Evolutionary conservation across 2,113 vertebrate species (phyloP).

Genomic region (Sander lucioperca): DNA sequence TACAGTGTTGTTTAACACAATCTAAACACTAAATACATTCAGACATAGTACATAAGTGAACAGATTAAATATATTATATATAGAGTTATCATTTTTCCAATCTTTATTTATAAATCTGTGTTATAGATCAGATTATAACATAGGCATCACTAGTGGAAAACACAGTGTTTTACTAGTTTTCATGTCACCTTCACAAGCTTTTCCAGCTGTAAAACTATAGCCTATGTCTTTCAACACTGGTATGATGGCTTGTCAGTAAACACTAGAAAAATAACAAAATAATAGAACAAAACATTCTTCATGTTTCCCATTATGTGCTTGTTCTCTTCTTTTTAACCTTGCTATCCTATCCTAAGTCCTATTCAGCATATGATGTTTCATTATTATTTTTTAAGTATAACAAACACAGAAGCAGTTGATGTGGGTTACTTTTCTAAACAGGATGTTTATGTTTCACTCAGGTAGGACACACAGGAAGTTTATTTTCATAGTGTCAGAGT

Average conservation of each 20-base stretch:
- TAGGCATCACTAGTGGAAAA: slow-evolving; percentile 4
- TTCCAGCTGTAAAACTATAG: neutral
- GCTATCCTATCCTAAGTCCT: neutral
- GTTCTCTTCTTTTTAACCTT: neutral
- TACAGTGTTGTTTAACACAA: neutral
- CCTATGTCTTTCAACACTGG: neutral
- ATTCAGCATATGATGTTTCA: slow-evolving; percentile 5
- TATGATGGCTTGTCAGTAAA: neutral
- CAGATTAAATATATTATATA: too few species aligned
- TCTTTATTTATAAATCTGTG: neutral
- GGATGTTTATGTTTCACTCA: neutral
- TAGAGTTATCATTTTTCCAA: neutral
- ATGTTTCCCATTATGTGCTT: neutral
- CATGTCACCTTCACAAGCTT: neutral
- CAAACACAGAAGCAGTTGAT: neutral
- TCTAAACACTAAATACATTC: neutral
- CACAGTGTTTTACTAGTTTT: neutral
- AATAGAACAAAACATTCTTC: neutral
- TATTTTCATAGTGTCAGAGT: neutral
- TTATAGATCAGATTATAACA: neutral
- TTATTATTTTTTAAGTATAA: neutral
- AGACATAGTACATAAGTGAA: neutral
- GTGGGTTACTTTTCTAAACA: neutral
- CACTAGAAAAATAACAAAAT: neutral
- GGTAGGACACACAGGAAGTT: neutral